Percentiles rank a stretch among this genome's conserved stretches.
Evolutionary conservation across 2,888 invertebrate species (phyloP).

Genomic region (Ceriagrion tenellum): DNA sequence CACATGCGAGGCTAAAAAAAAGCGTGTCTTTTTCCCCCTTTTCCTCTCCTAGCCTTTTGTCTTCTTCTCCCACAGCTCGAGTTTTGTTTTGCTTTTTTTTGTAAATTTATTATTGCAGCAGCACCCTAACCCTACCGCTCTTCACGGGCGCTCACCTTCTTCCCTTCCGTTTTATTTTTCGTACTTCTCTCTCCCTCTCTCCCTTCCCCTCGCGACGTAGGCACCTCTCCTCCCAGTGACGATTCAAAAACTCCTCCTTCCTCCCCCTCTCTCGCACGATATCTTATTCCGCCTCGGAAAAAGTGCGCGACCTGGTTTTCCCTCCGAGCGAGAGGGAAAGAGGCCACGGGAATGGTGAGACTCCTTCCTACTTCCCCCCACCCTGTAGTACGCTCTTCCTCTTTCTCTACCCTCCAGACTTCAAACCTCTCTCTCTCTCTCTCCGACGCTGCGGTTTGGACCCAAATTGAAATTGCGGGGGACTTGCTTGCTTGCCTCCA

Average conservation of each 20-base stretch:
- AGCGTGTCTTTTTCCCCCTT: background rate
- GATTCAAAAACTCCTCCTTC: constrained; percentile 23
- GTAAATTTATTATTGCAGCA: background rate
- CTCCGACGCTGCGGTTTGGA: constrained; percentile 54
- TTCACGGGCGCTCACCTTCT: too few relatives aligned
- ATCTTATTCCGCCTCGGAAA: constrained; percentile 55
- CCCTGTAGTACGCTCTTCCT: too few relatives aligned
- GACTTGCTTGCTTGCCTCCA: background rate
- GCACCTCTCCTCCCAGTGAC: background rate
- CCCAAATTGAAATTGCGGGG: constrained; percentile 63
- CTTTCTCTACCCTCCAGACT: too few relatives aligned
- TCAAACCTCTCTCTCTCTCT: background rate
- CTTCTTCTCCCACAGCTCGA: background rate
- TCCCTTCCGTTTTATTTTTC: too few relatives aligned
- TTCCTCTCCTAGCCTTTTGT: background rate
- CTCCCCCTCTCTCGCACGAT: constrained; percentile 46
- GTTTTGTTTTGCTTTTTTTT: too few relatives aligned
- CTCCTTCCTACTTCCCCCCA: background rate
- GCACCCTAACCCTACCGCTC: background rate
- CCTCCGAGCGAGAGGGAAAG: constrained; percentile 28
- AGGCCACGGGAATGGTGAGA: background rate
- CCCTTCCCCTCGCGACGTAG: background rate
- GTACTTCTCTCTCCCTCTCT: background rate
- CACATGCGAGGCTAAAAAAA: background rate
- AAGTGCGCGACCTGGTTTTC: constrained; percentile 63